Conservation (phyloP, 2,888 invertebrate genomes). For the Pseudococcus jackbeardsleyi region DNA sequence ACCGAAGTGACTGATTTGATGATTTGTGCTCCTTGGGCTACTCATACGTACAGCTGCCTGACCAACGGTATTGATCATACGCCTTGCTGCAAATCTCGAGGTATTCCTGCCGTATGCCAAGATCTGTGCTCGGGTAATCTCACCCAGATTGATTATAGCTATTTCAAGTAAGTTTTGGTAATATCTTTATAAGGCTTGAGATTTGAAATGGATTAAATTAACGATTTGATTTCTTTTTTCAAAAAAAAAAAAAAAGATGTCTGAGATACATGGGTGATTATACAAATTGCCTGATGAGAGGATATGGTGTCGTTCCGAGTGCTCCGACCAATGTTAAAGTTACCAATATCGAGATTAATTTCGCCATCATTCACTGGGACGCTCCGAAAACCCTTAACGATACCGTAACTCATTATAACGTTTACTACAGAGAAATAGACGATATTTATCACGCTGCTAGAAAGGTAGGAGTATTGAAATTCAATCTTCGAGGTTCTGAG, state of each 20-base stretch:
- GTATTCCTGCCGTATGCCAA: slow-evolving; percentile 81
- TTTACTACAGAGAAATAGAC: slow-evolving; percentile 75
- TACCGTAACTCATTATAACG: slow-evolving; percentile 77
- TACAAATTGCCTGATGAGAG: slow-evolving; percentile 85
- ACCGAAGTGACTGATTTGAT: slow-evolving; percentile 84
- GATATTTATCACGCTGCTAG: slow-evolving; percentile 75
- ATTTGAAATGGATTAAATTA: not conserved
- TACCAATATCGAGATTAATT: slow-evolving; percentile 81
- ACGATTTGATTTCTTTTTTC: not conserved
- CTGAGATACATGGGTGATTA: slow-evolving; percentile 85
- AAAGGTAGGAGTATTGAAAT: slow-evolving; percentile 68
- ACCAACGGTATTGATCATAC: slow-evolving; percentile 86
- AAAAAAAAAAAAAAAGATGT: slow-evolving; percentile 73
- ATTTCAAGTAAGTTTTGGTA: slow-evolving; percentile 79
- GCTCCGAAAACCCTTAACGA: slow-evolving; percentile 79
- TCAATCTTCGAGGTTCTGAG: no score
- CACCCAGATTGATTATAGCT: slow-evolving; percentile 82
- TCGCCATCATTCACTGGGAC: slow-evolving; percentile 84
- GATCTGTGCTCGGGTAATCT: slow-evolving; percentile 85
- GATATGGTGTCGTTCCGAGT: slow-evolving; percentile 85
- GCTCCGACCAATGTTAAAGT: slow-evolving; percentile 80
- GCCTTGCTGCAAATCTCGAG: slow-evolving; percentile 82
- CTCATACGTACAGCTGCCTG: slow-evolving; percentile 83
- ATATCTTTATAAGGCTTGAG: not conserved
- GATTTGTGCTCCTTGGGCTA: slow-evolving; percentile 91